phyloP scores from a whole-genome alignment of 2,797 vertebrate species.

The Falco berigora region DNA sequence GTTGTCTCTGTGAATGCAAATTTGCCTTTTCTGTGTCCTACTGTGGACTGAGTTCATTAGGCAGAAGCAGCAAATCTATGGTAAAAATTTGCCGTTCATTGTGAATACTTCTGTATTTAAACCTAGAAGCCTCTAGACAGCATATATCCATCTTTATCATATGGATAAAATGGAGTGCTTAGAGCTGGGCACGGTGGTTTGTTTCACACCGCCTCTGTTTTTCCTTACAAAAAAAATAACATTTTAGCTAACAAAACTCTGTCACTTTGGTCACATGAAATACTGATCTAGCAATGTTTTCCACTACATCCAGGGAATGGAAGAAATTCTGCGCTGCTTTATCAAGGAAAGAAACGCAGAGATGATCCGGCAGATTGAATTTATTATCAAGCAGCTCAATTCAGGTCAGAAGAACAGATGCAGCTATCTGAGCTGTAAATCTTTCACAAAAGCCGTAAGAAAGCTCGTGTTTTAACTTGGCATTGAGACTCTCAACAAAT shows the following conservation, averaged over 20 bases:
- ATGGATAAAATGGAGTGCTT: background rate
- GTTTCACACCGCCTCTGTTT: background rate
- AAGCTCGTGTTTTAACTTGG: background rate
- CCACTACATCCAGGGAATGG: constrained; percentile 80
- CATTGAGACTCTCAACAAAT: background rate
- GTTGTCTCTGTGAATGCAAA: background rate
- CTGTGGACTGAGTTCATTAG: background rate
- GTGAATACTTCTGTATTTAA: background rate
- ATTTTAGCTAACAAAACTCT: background rate
- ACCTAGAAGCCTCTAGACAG: background rate
- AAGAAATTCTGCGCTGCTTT: constrained; percentile 91
- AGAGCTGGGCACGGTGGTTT: background rate
- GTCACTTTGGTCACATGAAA: background rate
- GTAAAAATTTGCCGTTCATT: background rate
- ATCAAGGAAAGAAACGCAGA: constrained; percentile 86
- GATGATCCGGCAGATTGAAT: constrained; percentile 89
- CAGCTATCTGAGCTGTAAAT: background rate
- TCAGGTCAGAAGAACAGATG: constrained; percentile 77
- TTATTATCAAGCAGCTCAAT: constrained; percentile 91
- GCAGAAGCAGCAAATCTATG: background rate
- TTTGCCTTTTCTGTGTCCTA: background rate
- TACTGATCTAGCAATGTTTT: background rate
- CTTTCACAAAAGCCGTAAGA: background rate
- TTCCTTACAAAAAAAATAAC: background rate
- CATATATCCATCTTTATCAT: fast-evolving